Conservation (phyloP, 30 jellyfish, hydroid and myxozoan species). For the Chrysaora quinquecirrha region DNA sequence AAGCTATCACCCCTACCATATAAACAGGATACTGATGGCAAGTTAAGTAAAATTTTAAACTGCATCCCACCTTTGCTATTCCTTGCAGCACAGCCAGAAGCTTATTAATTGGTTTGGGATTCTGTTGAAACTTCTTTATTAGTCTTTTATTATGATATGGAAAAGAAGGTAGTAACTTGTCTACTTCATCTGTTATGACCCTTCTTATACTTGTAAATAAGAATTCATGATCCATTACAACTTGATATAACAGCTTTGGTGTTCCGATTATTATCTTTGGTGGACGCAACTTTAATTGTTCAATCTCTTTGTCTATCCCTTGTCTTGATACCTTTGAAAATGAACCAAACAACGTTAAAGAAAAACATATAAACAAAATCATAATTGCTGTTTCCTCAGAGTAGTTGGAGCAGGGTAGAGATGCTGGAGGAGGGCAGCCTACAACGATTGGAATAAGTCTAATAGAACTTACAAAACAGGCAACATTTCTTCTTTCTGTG, state of each 20-base stretch:
- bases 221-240: slow-evolving; percentile 65
- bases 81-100: slow-evolving; percentile 70
- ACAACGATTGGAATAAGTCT: too few species aligned
- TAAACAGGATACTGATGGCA: too few species aligned
- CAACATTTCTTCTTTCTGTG: slow-evolving; percentile 27
- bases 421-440: too few species aligned
- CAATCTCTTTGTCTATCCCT: slow-evolving; percentile 71
- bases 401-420: too few species aligned
- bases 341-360: background rate
- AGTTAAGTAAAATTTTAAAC: too few species aligned
- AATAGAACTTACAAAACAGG: slow-evolving; percentile 63
- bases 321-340: slow-evolving; percentile 46
- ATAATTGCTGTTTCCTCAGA: too few species aligned
- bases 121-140: slow-evolving; percentile 37
- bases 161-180: slow-evolving; percentile 79
- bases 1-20: too few species aligned
- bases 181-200: slow-evolving; percentile 88
- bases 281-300: slow-evolving; percentile 53
- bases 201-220: slow-evolving; percentile 72
- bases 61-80: slow-evolving; percentile 67
- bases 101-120: slow-evolving; percentile 74
- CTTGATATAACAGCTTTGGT: slow-evolving; percentile 75
- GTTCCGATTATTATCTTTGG: slow-evolving; percentile 84
- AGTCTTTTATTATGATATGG: slow-evolving; percentile 25
- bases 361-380: too few species aligned